Base-by-base conservation (phyloP, 2,888 invertebrate species). In the Melipona beecheii region DNA sequence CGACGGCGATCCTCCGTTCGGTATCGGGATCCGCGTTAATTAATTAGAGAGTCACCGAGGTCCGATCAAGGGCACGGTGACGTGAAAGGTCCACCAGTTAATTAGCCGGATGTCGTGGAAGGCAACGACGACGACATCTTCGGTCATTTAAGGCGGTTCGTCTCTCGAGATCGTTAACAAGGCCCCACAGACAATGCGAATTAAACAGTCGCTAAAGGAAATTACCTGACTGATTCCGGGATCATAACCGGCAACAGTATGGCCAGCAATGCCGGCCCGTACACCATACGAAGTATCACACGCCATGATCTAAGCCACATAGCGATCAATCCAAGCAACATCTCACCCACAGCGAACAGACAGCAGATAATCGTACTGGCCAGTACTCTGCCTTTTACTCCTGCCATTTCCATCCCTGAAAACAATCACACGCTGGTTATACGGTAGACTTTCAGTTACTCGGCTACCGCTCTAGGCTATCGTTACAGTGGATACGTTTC, bases 401-500 rank as follows among this genome's bases (percentile, higher is more conserved):
- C 97, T 49, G 97, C 96, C 94, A 97, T 95, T 93, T 98, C 98
- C 87, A 98, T 95, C 52, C 96, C 97, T 97, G 94, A 85, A 71
- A 80, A 65, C 49, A n/a, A 73, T 17, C 70, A 19, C 5, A 21
- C 13, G 21, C 36, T 64, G 64, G 19, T 21, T 21, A 27, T 31
- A 58, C 2, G 2, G 56, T 13, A 2, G 24, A 15, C 15, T 58
- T 58, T n/a, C 56, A 5, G 0, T 24, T n/a, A 58, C 5, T 58
- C 56, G 5, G 43, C 2, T 58, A 58, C 2, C 15, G 24, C n/a
- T 56, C n/a, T 56, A 56, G 56, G 0, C 5, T n/a, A 58, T 58
- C 5, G 56, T n/a, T 58, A n/a, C 56, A 58, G 0, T n/a, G n/a
- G n/a, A 56, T 56, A 13, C n/a, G 13, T n/a, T 56, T n/a, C n/a